These are phyloP conservation scores for Phalacrocorax carbo DNA, from an alignment of 2,113 vertebrate species.

Conservation along the genomic window DNA sequence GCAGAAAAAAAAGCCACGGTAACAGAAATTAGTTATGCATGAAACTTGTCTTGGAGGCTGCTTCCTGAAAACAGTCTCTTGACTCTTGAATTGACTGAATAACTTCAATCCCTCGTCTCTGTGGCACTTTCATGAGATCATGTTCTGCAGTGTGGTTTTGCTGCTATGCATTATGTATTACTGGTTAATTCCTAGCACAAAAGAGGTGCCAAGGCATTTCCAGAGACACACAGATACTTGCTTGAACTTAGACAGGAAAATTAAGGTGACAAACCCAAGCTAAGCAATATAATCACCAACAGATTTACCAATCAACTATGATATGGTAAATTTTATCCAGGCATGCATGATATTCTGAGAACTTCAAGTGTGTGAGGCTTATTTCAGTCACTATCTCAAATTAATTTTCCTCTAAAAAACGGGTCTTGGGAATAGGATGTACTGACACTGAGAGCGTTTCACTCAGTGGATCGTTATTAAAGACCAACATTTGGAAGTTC, in stretches of 20 bases:
- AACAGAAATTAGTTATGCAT: neutral
- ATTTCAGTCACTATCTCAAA: neutral
- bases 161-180: neutral
- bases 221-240: neutral
- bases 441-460: neutral
- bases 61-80: neutral
- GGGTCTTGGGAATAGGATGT: neutral
- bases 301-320: neutral
- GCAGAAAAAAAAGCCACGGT: neutral
- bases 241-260: neutral
- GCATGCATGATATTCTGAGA: neutral
- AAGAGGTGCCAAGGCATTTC: neutral
- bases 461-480: neutral
- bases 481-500: neutral
- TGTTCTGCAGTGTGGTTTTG: conserved; percentile 10
- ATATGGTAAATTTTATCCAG: neutral
- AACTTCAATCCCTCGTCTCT: neutral
- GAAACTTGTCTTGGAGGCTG: neutral
- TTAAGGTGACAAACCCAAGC: neutral
- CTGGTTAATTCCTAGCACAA: neutral
- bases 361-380: neutral
- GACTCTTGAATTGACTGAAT: neutral
- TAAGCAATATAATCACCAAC: neutral
- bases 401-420: neutral
- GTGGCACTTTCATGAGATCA: neutral